Conservation (phyloP, 1,140 invertebrate genomes). For the Hylyphantes graminicola region DNA sequence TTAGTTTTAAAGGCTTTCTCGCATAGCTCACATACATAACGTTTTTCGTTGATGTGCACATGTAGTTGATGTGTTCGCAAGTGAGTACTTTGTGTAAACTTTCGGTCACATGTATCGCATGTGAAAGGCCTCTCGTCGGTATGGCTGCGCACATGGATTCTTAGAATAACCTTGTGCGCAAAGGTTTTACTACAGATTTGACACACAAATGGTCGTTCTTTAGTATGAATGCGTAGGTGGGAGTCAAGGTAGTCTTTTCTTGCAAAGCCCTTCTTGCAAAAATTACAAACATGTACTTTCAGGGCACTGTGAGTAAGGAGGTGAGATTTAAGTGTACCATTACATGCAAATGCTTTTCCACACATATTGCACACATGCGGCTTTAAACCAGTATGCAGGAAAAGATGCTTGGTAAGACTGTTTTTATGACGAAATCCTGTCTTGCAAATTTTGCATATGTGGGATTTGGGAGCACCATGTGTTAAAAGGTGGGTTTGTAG, state of each 20-base stretch:
- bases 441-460: constrained; percentile 69
- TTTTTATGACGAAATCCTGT: constrained; percentile 81
- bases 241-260: not conserved
- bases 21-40: not conserved
- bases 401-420: constrained; percentile 74
- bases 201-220: constrained; percentile 36
- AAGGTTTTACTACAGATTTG: constrained; percentile 55
- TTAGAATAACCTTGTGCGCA: constrained; percentile 45
- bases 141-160: constrained; percentile 22
- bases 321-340: constrained; percentile 82
- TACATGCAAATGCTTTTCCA: constrained; percentile 81
- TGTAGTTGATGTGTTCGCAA: not conserved
- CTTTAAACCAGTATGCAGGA: constrained; percentile 53
- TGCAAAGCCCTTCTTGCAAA: constrained; percentile 89
- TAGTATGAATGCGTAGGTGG: constrained; percentile 37
- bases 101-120: not conserved
- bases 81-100: not conserved
- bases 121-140: not conserved
- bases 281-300: constrained; percentile 84
- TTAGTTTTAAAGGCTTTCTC: not conserved
- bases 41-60: not conserved
- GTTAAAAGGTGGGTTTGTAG: constrained; percentile 75
- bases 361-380: constrained; percentile 74
- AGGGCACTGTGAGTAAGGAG: constrained; percentile 87
- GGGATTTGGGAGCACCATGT: constrained; percentile 72